A percentile compares a stretch with the other conserved stretches of the same genome.
Conservation (phyloP, 2,888 invertebrate genomes). For the Rambutsinella grinnellia region DNA sequence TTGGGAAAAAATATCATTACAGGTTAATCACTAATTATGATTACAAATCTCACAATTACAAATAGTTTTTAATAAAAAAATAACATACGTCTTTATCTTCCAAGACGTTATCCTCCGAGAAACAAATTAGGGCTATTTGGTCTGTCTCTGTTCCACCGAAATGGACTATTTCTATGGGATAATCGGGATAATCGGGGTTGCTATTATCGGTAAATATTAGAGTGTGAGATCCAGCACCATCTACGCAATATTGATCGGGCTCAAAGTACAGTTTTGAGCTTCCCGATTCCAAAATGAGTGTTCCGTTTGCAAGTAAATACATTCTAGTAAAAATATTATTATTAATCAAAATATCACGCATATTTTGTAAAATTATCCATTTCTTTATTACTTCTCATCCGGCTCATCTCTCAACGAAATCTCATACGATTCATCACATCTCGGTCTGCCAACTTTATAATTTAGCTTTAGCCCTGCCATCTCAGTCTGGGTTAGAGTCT, state of each 20-base stretch:
- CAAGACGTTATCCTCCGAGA: constrained; percentile 45
- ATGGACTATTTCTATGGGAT: constrained; percentile 51
- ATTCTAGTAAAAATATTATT: constrained; percentile 42
- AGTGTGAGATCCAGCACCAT: constrained; percentile 64
- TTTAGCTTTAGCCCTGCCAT: constrained; percentile 28
- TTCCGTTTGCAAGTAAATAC: constrained; percentile 61
- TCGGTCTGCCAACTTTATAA: constrained; percentile 59
- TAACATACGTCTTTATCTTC: constrained; percentile 50
- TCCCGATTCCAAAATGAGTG: constrained; percentile 55
- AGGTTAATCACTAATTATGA: background rate
- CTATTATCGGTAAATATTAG: constrained; percentile 34
- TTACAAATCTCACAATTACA: background rate
- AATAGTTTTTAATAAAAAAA: too few relatives aligned
- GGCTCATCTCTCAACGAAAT: constrained; percentile 55
- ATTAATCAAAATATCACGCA: background rate
- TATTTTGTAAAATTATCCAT: too few relatives aligned
- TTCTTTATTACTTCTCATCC: constrained; percentile 54
- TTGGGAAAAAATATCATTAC: too few relatives aligned
- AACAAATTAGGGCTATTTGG: constrained; percentile 64
- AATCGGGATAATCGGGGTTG: constrained; percentile 50
- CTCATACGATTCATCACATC: constrained; percentile 56
- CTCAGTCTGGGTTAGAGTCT: constrained; percentile 13
- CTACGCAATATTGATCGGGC: constrained; percentile 71
- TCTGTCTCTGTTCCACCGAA: constrained; percentile 59
- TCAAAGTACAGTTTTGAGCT: constrained; percentile 70